A percentile compares a stretch with the other conserved stretches of the same genome.
Evolutionary conservation across 2,888 invertebrate genomes (phyloP).

Genomic region (Agrenia bidenticulata): DNA sequence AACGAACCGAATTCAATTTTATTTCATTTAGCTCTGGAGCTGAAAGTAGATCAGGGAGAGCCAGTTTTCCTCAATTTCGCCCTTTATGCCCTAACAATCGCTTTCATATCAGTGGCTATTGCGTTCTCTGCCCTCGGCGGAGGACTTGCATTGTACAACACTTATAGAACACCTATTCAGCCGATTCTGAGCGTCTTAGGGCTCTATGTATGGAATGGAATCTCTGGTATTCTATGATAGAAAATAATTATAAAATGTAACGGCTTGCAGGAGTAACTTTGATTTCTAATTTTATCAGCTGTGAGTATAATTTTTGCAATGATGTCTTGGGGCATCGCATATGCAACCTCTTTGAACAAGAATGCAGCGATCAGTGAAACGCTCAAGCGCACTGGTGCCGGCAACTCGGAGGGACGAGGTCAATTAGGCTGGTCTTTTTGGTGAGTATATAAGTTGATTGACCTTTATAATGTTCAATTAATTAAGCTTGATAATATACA

Average conservation of each 20-base stretch:
- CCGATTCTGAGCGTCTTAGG: slow-evolving; percentile 46
- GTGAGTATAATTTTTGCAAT: slow-evolving; percentile 23
- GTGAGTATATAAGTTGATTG: slow-evolving; percentile 23
- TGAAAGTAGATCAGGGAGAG: neutral
- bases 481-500: no score
- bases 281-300: neutral
- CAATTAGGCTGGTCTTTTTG: slow-evolving; percentile 44
- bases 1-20: neutral
- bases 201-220: slow-evolving; percentile 48
- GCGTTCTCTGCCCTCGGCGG: slow-evolving; percentile 36
- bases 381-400: slow-evolving; percentile 4
- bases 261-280: neutral
- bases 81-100: slow-evolving; percentile 35
- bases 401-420: slow-evolving; percentile 16
- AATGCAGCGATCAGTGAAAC: slow-evolving; percentile 44
- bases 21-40: neutral
- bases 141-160: slow-evolving; percentile 41
- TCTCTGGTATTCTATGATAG: slow-evolving; percentile 33
- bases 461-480: no score
- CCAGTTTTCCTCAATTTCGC: slow-evolving; percentile 40
- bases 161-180: slow-evolving; percentile 44
- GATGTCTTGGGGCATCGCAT: slow-evolving; percentile 41
- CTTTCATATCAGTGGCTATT: slow-evolving; percentile 31
- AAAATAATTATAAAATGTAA: neutral
- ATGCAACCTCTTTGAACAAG: slow-evolving; percentile 30